phyloP scores from a whole-genome alignment of 2,888 invertebrate species.

The Pemphredon lugubris region DNA sequence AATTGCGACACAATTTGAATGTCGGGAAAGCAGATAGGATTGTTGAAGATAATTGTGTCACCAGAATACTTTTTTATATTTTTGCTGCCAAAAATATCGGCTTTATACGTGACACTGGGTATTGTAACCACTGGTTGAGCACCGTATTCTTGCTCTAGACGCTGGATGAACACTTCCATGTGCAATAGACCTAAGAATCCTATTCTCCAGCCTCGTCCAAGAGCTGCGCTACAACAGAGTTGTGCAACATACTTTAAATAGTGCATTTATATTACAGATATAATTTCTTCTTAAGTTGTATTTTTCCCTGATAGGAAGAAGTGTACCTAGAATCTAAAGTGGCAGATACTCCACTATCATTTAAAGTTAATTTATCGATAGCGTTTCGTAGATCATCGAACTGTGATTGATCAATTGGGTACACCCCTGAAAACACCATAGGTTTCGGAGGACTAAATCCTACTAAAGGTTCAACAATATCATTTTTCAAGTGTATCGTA shows the following conservation, averaged over 20 bases:
- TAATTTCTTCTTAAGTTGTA: neutral
- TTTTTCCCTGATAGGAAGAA: neutral
- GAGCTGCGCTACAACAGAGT: slow-evolving; percentile 87
- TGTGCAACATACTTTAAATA: too few relatives aligned
- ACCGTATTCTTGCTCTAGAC: slow-evolving; percentile 91
- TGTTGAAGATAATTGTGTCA: slow-evolving; percentile 85
- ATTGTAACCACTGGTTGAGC: slow-evolving; percentile 92
- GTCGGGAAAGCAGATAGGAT: slow-evolving; percentile 89
- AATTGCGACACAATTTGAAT: slow-evolving; percentile 86
- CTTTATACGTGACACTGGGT: slow-evolving; percentile 93
- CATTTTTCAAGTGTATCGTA: slow-evolving; percentile 85
- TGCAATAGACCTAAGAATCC: slow-evolving; percentile 94
- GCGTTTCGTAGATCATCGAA: slow-evolving; percentile 88
- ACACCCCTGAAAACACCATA: slow-evolving; percentile 94
- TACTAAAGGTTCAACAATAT: slow-evolving; percentile 83
- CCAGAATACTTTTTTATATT: slow-evolving; percentile 85
- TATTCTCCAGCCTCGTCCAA: slow-evolving; percentile 94
- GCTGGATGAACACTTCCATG: slow-evolving; percentile 93
- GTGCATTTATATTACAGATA: slow-evolving; percentile 4
- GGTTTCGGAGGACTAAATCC: slow-evolving; percentile 88
- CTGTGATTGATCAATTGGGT: slow-evolving; percentile 95
- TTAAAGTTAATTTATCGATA: slow-evolving; percentile 94
- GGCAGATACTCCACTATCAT: slow-evolving; percentile 95
- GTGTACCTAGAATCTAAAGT: slow-evolving; percentile 92
- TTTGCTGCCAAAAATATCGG: slow-evolving; percentile 88